These are phyloP conservation scores for Chrysomela aeneicollis DNA, from an alignment of 2,888 invertebrate species.

Conservation along the genomic window DNA sequence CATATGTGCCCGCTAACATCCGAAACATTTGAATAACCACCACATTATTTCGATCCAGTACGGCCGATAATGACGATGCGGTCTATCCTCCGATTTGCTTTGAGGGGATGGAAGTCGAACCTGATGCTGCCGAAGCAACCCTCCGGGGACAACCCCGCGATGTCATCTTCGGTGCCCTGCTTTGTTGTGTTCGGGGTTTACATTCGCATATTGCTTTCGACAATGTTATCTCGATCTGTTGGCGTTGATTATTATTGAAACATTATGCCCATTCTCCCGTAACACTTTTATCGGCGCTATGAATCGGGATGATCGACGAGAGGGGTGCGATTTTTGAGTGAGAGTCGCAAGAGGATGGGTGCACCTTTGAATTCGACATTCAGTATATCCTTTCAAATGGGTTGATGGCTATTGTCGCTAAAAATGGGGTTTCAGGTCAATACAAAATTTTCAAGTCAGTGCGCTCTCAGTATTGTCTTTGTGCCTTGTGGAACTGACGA, in stretches of 20 bases:
- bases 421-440: too few species aligned
- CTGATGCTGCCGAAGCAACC: conserved; percentile 26
- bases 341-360: background rate
- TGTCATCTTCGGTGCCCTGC: conserved; percentile 41
- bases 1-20: conserved; percentile 27
- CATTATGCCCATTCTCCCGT: conserved; percentile 45
- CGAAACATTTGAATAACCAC: conserved; percentile 29
- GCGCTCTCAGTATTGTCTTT: too few species aligned
- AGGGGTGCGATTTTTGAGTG: conserved; percentile 15
- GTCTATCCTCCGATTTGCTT: conserved; percentile 21
- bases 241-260: conserved; percentile 47
- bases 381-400: too few species aligned
- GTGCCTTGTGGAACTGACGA: too few species aligned
- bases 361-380: background rate
- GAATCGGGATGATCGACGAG: conserved; percentile 16
- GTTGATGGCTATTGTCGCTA: too few species aligned
- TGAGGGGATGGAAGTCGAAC: conserved; percentile 3
- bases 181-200: conserved; percentile 36
- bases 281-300: conserved; percentile 32
- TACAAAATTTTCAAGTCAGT: too few species aligned
- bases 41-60: conserved; percentile 22
- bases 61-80: conserved; percentile 23
- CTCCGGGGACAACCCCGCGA: conserved; percentile 34
- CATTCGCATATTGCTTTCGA: conserved; percentile 36
- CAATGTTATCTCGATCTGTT: conserved; percentile 50